Conservation (phyloP, 2,113 vertebrate genomes). For the Anser cygnoides region DNA sequence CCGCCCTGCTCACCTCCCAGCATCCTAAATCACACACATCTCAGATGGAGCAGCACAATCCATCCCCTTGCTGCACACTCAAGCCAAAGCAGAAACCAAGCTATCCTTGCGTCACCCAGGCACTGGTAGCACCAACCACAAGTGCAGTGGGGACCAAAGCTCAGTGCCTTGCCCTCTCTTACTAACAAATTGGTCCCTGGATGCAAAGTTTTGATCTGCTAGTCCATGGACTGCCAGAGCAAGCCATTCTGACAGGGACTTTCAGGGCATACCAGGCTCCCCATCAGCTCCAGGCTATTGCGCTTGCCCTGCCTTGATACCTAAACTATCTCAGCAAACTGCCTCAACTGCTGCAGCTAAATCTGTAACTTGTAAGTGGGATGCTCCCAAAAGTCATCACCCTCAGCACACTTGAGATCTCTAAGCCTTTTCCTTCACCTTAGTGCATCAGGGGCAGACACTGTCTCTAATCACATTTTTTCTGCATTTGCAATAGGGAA, state of each 20-base stretch:
- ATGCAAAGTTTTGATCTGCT: background rate
- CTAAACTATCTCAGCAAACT: background rate
- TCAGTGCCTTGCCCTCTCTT: background rate
- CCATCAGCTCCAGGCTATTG: fast-evolving
- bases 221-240: background rate
- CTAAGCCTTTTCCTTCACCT: background rate
- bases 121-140: background rate
- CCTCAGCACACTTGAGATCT: background rate
- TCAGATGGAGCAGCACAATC: background rate
- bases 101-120: background rate
- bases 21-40: background rate
- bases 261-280: background rate
- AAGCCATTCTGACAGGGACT: background rate
- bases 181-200: fast-evolving
- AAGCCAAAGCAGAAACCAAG: background rate
- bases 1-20: background rate
- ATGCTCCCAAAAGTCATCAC: background rate
- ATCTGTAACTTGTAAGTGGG: background rate
- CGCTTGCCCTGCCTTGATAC: background rate
- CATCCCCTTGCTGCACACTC: no score
- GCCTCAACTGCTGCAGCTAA: background rate
- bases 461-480: background rate
- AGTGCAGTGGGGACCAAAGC: background rate
- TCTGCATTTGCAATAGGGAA: background rate
- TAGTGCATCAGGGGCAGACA: background rate